Conservation (phyloP, 2,888 invertebrate genomes). For the Kryphioiulus occultus region DNA sequence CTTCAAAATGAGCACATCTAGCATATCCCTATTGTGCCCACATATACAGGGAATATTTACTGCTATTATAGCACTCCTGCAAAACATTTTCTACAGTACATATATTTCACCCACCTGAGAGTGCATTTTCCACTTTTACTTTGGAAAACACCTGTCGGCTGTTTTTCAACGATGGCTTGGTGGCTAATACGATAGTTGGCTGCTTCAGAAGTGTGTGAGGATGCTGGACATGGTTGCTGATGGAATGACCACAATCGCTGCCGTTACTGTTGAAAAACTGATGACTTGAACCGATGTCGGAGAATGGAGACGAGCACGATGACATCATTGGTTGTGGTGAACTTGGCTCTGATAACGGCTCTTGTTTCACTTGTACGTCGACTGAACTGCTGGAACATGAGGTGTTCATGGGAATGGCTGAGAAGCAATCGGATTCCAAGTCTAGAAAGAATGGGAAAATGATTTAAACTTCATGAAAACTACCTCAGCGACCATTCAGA, state of each 20-base stretch:
- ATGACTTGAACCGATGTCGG: conserved; percentile 38
- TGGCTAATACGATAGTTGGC: conserved; percentile 64
- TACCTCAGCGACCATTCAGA: no score
- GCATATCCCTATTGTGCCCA: no score
- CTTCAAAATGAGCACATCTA: no score
- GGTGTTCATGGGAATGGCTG: conserved; percentile 76
- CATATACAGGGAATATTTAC: no score
- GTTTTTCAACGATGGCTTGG: conserved; percentile 56
- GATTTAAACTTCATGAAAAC: background rate
- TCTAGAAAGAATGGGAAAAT: background rate
- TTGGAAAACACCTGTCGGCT: conserved; percentile 68
- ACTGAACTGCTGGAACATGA: conserved; percentile 58
- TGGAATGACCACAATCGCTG: conserved; percentile 64
- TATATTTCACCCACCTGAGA: conserved; percentile 57
- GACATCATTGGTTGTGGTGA: conserved; percentile 51
- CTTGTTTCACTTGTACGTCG: conserved; percentile 57
- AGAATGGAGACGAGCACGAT: conserved; percentile 47
- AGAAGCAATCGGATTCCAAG: conserved; percentile 78
- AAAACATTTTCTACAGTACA: no score
- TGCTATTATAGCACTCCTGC: no score
- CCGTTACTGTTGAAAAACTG: conserved; percentile 45
- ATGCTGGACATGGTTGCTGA: conserved; percentile 68
- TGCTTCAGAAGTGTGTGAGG: conserved; percentile 64
- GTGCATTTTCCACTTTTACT: conserved; percentile 72
- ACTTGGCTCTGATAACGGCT: conserved; percentile 56